A percentile compares a stretch with the other conserved stretches of the same genome.
These are phyloP conservation scores for Castor canadensis DNA, from an alignment of 2,113 vertebrate species.

Conservation along the genomic window DNA sequence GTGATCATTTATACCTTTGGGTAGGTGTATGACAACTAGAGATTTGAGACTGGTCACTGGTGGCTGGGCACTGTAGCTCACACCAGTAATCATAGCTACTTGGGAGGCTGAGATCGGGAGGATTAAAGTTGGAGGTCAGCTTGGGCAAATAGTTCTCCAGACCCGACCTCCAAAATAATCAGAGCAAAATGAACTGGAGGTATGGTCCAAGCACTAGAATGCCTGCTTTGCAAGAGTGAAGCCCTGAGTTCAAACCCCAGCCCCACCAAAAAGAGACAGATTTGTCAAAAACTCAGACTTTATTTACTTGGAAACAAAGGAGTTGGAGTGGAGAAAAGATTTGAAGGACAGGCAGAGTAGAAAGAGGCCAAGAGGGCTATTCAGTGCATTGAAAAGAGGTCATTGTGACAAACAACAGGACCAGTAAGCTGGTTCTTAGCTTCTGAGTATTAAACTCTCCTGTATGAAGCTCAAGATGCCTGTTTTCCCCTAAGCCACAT, in stretches of 20 bases:
- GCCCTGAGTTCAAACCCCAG: neutral
- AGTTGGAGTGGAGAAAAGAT: neutral
- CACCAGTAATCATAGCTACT: no score
- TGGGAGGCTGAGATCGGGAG: no score
- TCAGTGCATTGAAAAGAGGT: neutral
- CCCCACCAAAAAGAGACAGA: neutral
- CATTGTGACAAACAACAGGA: neutral
- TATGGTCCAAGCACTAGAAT: no score
- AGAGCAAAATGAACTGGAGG: no score
- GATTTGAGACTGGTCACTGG: no score
- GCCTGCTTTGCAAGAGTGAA: no score
- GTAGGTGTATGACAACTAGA: neutral
- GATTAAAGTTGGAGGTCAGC: no score
- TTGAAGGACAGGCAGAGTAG: neutral
- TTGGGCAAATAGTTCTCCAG: no score
- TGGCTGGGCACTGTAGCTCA: no score
- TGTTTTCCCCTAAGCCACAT: neutral
- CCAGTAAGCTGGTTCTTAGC: neutral
- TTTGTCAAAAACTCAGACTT: neutral
- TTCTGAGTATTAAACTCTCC: neutral
- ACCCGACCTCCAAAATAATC: no score
- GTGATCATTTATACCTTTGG: neutral
- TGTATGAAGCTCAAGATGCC: neutral
- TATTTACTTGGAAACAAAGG: conserved; percentile 12
- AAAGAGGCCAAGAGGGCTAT: neutral